These are phyloP conservation scores for Zootoca vivipara DNA, from an alignment of 2,113 vertebrate species.

Conservation along the genomic window DNA sequence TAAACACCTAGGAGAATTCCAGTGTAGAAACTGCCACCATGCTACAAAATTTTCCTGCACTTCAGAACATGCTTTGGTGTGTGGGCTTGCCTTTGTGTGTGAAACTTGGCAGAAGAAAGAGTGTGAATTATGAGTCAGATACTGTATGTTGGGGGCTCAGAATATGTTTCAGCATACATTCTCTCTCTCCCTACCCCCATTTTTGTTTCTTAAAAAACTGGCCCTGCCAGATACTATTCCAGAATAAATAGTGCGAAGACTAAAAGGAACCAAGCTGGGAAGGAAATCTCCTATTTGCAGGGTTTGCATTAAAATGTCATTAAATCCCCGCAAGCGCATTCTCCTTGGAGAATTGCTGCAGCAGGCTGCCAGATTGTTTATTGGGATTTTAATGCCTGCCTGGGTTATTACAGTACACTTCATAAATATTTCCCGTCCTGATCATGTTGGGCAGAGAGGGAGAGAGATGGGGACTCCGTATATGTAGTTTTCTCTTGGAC, in stretches of 20 bases:
- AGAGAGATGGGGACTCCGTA: neutral
- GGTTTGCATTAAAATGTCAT: conserved; percentile 46
- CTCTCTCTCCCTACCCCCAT: neutral
- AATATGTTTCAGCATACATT: conserved; percentile 3
- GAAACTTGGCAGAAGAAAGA: conserved; percentile 5
- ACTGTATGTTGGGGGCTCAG: conserved; percentile 1
- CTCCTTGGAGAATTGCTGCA: conserved; percentile 28
- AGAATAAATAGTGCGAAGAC: conserved; percentile 32
- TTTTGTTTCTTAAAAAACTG: neutral
- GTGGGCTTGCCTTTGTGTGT: conserved; percentile 12
- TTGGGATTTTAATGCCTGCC: conserved; percentile 40
- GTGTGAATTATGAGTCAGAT: conserved; percentile 33
- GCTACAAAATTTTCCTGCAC: neutral
- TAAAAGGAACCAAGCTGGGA: conserved; percentile 24
- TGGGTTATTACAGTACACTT: conserved; percentile 49
- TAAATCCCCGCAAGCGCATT: conserved; percentile 27
- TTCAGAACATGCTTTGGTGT: neutral
- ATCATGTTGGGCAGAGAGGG: conserved; percentile 1
- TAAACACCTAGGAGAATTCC: neutral
- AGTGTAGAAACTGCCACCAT: neutral
- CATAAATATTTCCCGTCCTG: conserved; percentile 45
- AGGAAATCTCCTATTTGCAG: conserved; percentile 31
- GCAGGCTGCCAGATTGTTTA: conserved; percentile 30
- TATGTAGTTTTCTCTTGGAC: neutral
- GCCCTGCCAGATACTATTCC: conserved; percentile 10